Base-by-base conservation (phyloP, 2,113 vertebrate genomes). In the Limnothrissa miodon region DNA sequence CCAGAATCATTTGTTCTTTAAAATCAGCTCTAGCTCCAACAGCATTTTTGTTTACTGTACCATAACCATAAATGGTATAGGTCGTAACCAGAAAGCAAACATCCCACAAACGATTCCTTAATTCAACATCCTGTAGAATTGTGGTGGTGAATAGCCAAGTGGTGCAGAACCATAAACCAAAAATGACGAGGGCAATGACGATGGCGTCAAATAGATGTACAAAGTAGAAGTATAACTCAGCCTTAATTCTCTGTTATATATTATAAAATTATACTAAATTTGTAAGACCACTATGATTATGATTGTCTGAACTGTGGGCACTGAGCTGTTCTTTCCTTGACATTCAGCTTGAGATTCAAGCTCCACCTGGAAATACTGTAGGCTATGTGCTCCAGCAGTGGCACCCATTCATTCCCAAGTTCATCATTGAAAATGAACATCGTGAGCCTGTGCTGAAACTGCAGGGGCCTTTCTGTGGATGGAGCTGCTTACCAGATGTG, bases 381-480 rank as follows among this genome's bases (percentile, higher is more conserved):
- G 97, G 98, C 23, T 99, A 97, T 5, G 85, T 99, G 80, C 29
- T 86, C 44, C 97, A 99, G 87, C 94, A 92, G 85, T 99, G 98
- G 97, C 94, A 98, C 80, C 91, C 94, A 0, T 96, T 95, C 87
- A 89, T 97, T 13, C 97, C 97, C 0, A 97, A 94, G 87, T 98
- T 99, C 85, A 93, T 94, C 23, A 90, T 99, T 59, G 91, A 96
- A 6, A 94, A 99, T 74, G 97, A 96, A 86, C 92, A 88, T 81
- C 87, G 21, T 23, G 92, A 89, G 39, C 93, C 96, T n/a, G 86
- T 98, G 0, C 92, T 99, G 45, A 98, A 95, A 93, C 93, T 99
- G 83, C 23, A 6, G n/a, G 97, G 97, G 10, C 97, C 98, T 0
- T 98, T 96, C 90, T 29, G 97, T 44, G 87, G 92, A 42, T 98